A percentile compares a stretch with the other conserved stretches of the same genome.
Evolutionary conservation across 2,888 invertebrate species (phyloP).

Genomic region (Scaptomyza flava): DNA sequence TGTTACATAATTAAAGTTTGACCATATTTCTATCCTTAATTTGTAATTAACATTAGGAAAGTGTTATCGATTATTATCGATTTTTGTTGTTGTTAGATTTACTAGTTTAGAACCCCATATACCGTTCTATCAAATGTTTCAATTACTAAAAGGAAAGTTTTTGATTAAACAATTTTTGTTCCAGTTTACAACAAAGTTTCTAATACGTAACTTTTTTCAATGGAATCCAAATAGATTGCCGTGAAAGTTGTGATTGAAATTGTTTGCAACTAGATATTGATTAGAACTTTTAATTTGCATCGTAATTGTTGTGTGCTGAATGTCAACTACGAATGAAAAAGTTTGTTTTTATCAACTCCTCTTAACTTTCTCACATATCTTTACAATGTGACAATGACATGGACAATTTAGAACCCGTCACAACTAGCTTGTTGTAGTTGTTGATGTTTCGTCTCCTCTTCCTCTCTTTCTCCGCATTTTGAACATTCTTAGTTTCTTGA

Average conservation of each 20-base stretch:
- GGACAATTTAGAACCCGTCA: constrained; percentile 34
- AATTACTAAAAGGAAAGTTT: too few relatives aligned
- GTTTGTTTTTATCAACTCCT: constrained; percentile 35
- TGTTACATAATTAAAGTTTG: too few relatives aligned
- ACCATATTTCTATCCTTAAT: too few relatives aligned
- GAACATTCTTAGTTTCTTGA: constrained; percentile 51
- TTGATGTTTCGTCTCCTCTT: constrained; percentile 16
- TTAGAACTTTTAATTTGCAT: constrained; percentile 63
- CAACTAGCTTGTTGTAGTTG: constrained; percentile 24
- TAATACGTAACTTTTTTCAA: constrained; percentile 1
- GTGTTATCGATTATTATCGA: neutral
- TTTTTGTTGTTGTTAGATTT: neutral
- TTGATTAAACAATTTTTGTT: neutral
- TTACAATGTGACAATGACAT: constrained; percentile 40
- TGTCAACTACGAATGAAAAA: constrained; percentile 14
- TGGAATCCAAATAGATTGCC: constrained; percentile 4
- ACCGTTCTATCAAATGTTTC: too few relatives aligned
- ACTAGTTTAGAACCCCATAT: neutral
- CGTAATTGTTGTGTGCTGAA: constrained; percentile 29
- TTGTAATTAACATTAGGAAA: neutral
- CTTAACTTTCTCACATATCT: constrained; percentile 45
- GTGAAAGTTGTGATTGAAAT: constrained; percentile 51
- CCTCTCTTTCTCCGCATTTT: constrained; percentile 1
- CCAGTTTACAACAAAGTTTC: constrained; percentile 20
- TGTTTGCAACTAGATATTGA: constrained; percentile 45